Evolutionary conservation across 2,113 vertebrate species (phyloP), one percentile per base, ranked within the genome.

Genomic region (Hippocampus zosterae): DNA sequence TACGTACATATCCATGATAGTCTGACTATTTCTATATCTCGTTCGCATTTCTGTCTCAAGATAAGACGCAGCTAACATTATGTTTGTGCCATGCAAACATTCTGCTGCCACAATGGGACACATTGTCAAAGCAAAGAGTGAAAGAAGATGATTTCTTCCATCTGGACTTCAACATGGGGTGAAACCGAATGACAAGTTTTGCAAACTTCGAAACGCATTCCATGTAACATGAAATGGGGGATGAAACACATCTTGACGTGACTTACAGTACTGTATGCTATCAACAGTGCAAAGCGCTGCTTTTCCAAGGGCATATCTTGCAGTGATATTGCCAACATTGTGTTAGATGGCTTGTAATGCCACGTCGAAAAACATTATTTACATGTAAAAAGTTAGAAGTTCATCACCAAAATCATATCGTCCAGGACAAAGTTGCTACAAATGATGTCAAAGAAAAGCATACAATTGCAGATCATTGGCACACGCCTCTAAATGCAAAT

Each of bases 201-300:
- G 3, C 44, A 56, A 69, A 78, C 76, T 23, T 73, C 52, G 62
- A 33, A 41, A 69, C 52, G 68, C 67, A 73, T 64, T 71, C 67
- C 78, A 73, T 75, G 42, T 56, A 50, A 77, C 50, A 68, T 78
- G 29, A 57, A 75, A 71, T 19, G 23, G 67, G 60, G 52, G 33
- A 62, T 67, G 48, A 65, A 68, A 2, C 55, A 71, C 55, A 73
- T 70, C 63, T 73, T 25, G 21, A 72, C 53, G 13, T 41, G 67
- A 66, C 69, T 77, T 79, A 77, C 62, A 57, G 52, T 53, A 53
- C 62, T 53, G 52, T n/a, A n/a, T 55, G 52, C 6, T 23, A 23
- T 18, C 21, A 69, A 68, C 65, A 80, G 81, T 82, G 81, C 88
- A 90, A 79, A 85, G 79, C 87, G 77, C 81, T 79, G 42, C 73